A percentile compares a stretch with the other conserved stretches of the same genome.
These are phyloP conservation scores for Halcyon smyrnensis DNA, from an alignment of 2,797 vertebrate species.

Conservation along the genomic window DNA sequence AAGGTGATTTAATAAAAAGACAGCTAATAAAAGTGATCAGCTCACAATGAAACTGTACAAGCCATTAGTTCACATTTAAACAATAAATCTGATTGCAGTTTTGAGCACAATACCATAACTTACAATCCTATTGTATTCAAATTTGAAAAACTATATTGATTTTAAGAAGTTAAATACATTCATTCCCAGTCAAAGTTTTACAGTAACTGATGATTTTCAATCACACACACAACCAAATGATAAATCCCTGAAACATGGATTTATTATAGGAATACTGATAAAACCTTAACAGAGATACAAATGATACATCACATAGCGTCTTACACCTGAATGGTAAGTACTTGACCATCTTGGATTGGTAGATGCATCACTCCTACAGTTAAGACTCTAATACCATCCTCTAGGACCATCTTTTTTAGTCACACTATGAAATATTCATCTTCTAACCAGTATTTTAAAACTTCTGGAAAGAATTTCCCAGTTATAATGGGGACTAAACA, in stretches of 20 bases:
- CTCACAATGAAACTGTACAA: conserved; percentile 38
- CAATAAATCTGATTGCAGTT: conserved; percentile 17
- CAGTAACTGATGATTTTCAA: conserved; percentile 39
- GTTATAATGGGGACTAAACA: not conserved
- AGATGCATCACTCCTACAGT: conserved; percentile 34
- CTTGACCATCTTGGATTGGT: not conserved
- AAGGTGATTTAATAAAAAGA: not conserved
- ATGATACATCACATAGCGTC: conserved; percentile 41
- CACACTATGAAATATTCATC: not conserved
- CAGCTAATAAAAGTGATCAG: not conserved
- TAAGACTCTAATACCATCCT: conserved; percentile 23
- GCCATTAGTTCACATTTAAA: conserved; percentile 30
- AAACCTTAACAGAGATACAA: conserved; percentile 70
- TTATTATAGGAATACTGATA: conserved; percentile 72
- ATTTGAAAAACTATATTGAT: conserved; percentile 43
- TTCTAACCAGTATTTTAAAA: not conserved
- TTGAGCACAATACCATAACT: not conserved
- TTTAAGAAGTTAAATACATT: conserved; percentile 49
- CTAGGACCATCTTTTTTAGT: not conserved
- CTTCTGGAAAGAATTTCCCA: not conserved
- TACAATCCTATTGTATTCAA: conserved; percentile 41
- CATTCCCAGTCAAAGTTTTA: conserved; percentile 48
- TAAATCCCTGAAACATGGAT: conserved; percentile 70
- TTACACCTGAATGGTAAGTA: conserved; percentile 44
- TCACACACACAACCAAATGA: conserved; percentile 25